phyloP scores from a whole-genome alignment of 2,113 vertebrate species.

The Clarias magur region DNA sequence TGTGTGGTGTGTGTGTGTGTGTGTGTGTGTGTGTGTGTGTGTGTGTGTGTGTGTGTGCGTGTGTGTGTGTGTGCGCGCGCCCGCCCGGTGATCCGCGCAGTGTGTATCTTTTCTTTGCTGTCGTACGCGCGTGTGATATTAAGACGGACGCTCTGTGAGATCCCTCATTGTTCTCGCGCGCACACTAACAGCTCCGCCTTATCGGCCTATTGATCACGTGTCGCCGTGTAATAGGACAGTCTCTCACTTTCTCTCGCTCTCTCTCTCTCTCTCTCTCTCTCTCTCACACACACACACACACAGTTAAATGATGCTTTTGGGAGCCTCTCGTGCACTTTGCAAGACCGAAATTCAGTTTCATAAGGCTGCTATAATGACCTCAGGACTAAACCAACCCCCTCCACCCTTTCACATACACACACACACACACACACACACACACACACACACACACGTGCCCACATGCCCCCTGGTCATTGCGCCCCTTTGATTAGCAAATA shows the following conservation, averaged over 20 bases:
- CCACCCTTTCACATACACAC: neutral
- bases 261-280: neutral
- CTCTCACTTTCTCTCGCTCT: conserved; percentile 55
- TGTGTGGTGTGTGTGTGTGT: neutral
- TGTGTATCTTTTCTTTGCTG: conserved; percentile 95
- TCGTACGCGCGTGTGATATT: conserved; percentile 96
- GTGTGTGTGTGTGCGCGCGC: neutral
- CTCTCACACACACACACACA: neutral
- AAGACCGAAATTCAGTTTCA: conserved; percentile 29
- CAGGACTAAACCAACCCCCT: neutral
- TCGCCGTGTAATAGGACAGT: conserved; percentile 96
- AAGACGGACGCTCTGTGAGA: conserved; percentile 99
- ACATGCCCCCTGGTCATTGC: conserved; percentile 95
- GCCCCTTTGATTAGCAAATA: conserved; percentile 99
- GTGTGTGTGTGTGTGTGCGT: neutral
- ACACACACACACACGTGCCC: neutral
- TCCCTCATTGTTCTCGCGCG: conserved; percentile 99
- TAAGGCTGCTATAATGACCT: conserved; percentile 25
- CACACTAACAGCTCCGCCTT: conserved; percentile 99
- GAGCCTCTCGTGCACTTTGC: conserved; percentile 26
- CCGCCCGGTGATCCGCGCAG: conserved; percentile 94
- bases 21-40: neutral
- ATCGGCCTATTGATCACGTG: conserved; percentile 99
- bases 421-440: neutral
- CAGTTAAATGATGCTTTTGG: conserved; percentile 23